Conservation (phyloP, 2,888 invertebrate species). For the Brachylomia viminalis region DNA sequence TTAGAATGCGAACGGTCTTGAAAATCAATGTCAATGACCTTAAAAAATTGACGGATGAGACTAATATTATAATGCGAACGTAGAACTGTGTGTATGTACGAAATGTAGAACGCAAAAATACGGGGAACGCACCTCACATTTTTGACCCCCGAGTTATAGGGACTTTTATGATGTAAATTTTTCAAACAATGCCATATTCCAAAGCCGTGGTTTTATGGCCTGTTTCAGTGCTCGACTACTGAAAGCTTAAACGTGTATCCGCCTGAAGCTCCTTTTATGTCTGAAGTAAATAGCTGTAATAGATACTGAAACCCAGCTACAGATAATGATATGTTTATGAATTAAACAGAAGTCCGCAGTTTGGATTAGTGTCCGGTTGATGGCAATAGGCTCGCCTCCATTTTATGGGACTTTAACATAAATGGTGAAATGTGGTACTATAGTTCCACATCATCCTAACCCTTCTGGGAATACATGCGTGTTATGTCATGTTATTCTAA, state of each 20-base stretch:
- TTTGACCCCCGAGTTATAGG: background rate
- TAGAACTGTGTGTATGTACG: no score
- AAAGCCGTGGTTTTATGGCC: constrained; percentile 8
- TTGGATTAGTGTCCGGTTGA: background rate
- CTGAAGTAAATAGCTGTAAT: background rate
- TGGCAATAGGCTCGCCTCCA: background rate
- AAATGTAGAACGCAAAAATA: background rate
- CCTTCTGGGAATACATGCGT: no score
- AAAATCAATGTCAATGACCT: no score
- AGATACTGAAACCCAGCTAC: background rate
- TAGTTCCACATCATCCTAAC: background rate
- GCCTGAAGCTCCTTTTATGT: constrained; percentile 29
- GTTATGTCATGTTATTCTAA: no score
- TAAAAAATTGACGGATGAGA: background rate
- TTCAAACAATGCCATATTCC: background rate
- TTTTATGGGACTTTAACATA: background rate
- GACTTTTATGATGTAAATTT: background rate
- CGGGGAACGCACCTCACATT: background rate
- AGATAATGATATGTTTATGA: background rate
- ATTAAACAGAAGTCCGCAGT: background rate
- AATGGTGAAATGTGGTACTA: background rate
- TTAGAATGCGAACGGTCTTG: no score
- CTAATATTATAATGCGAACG: background rate
- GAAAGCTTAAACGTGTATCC: constrained; percentile 48
- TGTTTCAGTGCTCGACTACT: constrained; percentile 24